Evolutionary conservation across 2,888 invertebrate genomes (phyloP).

Genomic region (Lasioglossum oenotherae): DNA sequence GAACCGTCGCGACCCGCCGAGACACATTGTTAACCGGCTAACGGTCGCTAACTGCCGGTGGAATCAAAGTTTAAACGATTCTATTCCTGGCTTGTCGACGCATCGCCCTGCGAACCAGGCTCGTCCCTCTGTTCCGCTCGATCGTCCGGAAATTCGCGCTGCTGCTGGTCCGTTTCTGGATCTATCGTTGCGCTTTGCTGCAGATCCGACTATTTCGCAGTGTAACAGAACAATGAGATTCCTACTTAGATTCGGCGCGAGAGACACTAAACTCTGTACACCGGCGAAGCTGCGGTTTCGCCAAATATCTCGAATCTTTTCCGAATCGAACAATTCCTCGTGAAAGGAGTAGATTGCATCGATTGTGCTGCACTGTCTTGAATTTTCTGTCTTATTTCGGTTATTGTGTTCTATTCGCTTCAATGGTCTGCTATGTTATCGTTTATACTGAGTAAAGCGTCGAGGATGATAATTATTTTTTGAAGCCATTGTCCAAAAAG

Average conservation of each 20-base stretch:
- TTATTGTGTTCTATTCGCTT: too few species aligned
- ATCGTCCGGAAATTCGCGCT: not conserved
- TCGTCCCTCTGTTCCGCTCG: not conserved
- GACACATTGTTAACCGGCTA: slow-evolving; percentile 63
- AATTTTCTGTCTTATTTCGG: too few species aligned
- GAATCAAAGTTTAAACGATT: slow-evolving; percentile 68
- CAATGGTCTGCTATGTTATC: too few species aligned
- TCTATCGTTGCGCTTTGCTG: slow-evolving; percentile 7
- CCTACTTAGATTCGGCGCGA: not conserved
- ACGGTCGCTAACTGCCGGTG: slow-evolving; percentile 61
- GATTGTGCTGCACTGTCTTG: too few species aligned
- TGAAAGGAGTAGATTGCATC: not conserved
- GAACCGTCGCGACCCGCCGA: slow-evolving; percentile 61
- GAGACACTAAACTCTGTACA: not conserved
- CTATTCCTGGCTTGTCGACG: slow-evolving; percentile 50
- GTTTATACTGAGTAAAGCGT: too few species aligned
- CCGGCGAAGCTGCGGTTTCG: not conserved
- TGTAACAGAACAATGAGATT: not conserved
- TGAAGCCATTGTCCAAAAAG: not conserved
- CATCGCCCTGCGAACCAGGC: not conserved
- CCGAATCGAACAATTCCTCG: not conserved
- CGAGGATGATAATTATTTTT: too few species aligned
- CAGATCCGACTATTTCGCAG: not conserved
- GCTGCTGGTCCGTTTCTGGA: not conserved
- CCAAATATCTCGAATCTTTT: not conserved